These are phyloP conservation scores for Polyommatus iphigenia DNA, from an alignment of 2,888 invertebrate species.

Conservation along the genomic window DNA sequence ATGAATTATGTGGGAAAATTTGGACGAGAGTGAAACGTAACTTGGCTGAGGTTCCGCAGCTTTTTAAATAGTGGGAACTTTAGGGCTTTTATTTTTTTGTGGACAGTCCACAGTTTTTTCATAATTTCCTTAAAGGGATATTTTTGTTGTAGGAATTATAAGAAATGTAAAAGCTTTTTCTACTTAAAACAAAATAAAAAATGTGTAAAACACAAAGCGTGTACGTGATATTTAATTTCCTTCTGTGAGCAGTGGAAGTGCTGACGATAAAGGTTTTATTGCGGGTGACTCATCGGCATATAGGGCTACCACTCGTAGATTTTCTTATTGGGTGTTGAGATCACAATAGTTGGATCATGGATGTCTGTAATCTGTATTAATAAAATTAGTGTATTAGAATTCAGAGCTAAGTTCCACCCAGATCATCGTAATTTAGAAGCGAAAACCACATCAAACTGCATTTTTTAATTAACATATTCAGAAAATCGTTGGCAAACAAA, in stretches of 20 bases:
- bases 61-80: not conserved
- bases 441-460: too few species aligned
- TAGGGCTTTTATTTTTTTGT: not conserved
- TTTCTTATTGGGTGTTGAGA: not conserved
- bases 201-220: not conserved
- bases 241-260: slow-evolving; percentile 11
- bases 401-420: too few species aligned
- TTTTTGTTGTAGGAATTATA: not conserved
- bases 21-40: not conserved
- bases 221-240: slow-evolving; percentile 17
- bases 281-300: slow-evolving; percentile 22
- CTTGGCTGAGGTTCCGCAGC: not conserved
- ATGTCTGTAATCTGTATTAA: too few species aligned
- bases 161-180: not conserved
- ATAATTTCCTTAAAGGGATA: too few species aligned
- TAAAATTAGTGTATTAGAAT: too few species aligned
- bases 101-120: too few species aligned
- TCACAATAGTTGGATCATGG: not conserved
- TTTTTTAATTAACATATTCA: too few species aligned
- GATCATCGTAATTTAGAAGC: too few species aligned
- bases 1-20: slow-evolving; percentile 10
- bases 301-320: not conserved
- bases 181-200: not conserved
- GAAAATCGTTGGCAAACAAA: too few species aligned
- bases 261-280: slow-evolving; percentile 21